These are phyloP conservation scores for Sebastes vulpes DNA, from an alignment of 2,797 vertebrate species.

Conservation along the genomic window DNA sequence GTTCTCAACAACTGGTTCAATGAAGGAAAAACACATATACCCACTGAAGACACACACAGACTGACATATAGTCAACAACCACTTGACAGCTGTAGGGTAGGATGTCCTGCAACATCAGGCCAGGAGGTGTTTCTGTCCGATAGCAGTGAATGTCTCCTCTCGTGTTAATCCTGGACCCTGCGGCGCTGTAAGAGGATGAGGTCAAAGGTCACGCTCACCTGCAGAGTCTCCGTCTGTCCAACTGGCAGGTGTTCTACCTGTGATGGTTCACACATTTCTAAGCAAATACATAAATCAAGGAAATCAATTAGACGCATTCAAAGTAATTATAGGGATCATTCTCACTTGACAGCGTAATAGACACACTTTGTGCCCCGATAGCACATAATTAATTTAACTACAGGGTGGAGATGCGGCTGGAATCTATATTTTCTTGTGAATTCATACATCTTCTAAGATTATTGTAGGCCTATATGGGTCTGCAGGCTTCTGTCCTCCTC, in stretches of 20 bases:
- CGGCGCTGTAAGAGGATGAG: not conserved
- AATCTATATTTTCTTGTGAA: not conserved
- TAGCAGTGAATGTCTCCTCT: not conserved
- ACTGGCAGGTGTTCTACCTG: conserved; percentile 5
- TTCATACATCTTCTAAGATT: not conserved
- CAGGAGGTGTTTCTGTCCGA: not conserved
- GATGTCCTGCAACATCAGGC: not conserved
- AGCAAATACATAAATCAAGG: not conserved
- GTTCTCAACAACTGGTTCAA: not conserved
- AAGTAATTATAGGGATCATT: not conserved
- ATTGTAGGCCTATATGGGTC: not conserved
- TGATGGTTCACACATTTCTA: not conserved
- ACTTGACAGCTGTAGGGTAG: not conserved
- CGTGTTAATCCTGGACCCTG: not conserved
- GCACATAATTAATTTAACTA: not conserved
- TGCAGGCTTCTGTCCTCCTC: not conserved
- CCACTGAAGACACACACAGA: not conserved
- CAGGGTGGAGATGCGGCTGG: not conserved
- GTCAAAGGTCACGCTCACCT: conserved; percentile 25
- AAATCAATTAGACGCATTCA: not conserved
- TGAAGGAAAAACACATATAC: not conserved
- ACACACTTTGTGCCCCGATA: not conserved
- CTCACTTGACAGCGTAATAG: not conserved
- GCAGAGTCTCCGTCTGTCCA: conserved; percentile 39
- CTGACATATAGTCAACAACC: not conserved